Evolutionary conservation across 2,113 vertebrate genomes (phyloP), one percentile per base, ranked within the genome.

Genomic region (Glaucomys volans): DNA sequence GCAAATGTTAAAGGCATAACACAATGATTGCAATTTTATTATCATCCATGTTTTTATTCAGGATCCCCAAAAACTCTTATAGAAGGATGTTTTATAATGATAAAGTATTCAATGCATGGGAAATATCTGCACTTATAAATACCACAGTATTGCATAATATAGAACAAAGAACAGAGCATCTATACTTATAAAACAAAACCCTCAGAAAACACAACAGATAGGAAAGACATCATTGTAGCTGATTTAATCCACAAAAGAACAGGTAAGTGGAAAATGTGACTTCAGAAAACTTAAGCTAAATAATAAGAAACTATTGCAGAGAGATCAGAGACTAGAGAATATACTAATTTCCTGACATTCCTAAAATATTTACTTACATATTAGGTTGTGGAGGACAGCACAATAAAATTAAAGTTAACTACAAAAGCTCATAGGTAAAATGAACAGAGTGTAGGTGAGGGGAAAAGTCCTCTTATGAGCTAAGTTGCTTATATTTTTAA

Each of bases 401-500:
- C n/a, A 90, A 42, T 76, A 76, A 91, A 87, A 69, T 37, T 87
- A 92, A 90, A 90, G 6, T 64, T 88, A 76, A 62, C 12, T 22
- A 71, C 4, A 57, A 28, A 44, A 87, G 8, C 2, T 66, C 10
- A 32, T 81, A 66, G 85, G 59, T 82, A 94, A 86, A 86, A 42
- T 44, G 24, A 28, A 80, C 17, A 0, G 10, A 40, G 20, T 5
- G 24, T 5, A 95, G 37, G 14, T n/a, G 17, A 96, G 85, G 12
- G 16, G 1, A 30, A 91, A 91, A 86, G 12, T 44, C 32, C 54
- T 30, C n/a, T 88, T 77, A 59, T 71, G 69, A 82, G 14, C 2
- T 77, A 74, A 95, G 89, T 77, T 88, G 79, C 18, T 42, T 85
- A 47, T 35, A 40, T 54, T 95, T 93, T 80, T 93, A 32, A 75